Evolutionary conservation across 2,888 invertebrate species (phyloP), one percentile per base, ranked within the genome.

Genomic region (Patella pellucida): DNA sequence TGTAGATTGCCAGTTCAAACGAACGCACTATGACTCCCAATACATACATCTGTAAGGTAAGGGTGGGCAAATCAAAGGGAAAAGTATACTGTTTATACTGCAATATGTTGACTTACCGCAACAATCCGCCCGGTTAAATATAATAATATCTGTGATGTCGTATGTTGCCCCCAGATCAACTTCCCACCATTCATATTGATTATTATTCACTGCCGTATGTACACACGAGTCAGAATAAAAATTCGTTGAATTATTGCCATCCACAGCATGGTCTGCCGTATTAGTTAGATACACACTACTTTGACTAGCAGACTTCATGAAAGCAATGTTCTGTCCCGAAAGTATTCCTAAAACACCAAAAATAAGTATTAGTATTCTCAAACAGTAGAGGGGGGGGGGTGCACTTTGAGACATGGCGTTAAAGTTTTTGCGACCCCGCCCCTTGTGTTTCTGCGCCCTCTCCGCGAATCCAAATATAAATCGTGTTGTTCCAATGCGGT

Each of bases 171-270:
- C 71, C 27, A 71, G 51, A 31, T 71, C 71, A 15, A 71, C 71
- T 14, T 71, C 52, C 71, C 71, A 71, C 71, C 71, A 71, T 62
- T 62, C 62, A 62, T 19, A 62, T 19, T 23, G 12, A 62, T 62
- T 62, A 9, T 23, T 62, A 23, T 19, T 3, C 19, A 11, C 19
- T 62, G 9, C 19, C 14, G 62, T 62, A 62, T 62, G 62, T 19
- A 23, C 9, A 62, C 62, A 62, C 19, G 62, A 62, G 23, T 62
- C 5, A 3, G 19, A 19, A 9, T 19, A 14, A 19, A 62, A 19
- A 14, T 19, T 1, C 3, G 19, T 23, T 12, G 62, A 62, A 62
- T 19, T 62, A 23, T 19, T 62, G 0, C 62, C 62, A 62, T 62
- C 62, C 19, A 62, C 62, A 14, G 62, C 62, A 11, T 62, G 11